A percentile compares a stretch with the other conserved stretches of the same genome.
Conservation (phyloP, 2,888 invertebrate genomes). For the Minunthozetes semirufus region DNA sequence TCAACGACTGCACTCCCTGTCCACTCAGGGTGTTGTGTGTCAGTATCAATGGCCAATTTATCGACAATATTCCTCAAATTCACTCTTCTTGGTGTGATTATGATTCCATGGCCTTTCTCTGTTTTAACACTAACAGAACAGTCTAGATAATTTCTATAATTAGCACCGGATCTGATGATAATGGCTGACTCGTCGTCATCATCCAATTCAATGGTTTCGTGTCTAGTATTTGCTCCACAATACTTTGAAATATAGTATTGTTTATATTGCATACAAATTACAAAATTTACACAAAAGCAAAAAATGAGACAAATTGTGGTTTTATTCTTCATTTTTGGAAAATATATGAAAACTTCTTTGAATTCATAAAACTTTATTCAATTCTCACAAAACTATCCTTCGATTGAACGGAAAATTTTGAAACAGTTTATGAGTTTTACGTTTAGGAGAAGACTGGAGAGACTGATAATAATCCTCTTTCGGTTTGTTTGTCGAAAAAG, state of each 20-base stretch:
- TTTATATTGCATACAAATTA: neutral
- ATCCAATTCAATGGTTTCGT: slow-evolving; percentile 28
- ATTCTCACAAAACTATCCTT: no score
- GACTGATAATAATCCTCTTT: no score
- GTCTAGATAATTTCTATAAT: slow-evolving; percentile 1
- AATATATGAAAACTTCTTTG: no score
- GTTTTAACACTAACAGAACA: slow-evolving; percentile 22
- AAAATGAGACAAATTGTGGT: no score
- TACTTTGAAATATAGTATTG: neutral
- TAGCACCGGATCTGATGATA: neutral
- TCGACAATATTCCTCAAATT: slow-evolving; percentile 18
- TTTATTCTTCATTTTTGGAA: no score
- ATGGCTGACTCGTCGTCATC: neutral
- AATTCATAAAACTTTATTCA: no score
- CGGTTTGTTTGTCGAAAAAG: no score
- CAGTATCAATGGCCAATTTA: slow-evolving; percentile 5
- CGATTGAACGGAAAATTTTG: no score
- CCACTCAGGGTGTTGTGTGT: slow-evolving; percentile 18
- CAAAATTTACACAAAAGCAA: neutral
- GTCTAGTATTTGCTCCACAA: neutral
- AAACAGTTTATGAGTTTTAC: no score
- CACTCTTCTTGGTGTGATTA: slow-evolving; percentile 16
- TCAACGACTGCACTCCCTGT: neutral
- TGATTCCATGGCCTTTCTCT: slow-evolving; percentile 23
- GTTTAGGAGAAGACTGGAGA: no score